These are phyloP conservation scores for Acrobasis repandana DNA, from an alignment of 2,888 invertebrate species.

Conservation along the genomic window DNA sequence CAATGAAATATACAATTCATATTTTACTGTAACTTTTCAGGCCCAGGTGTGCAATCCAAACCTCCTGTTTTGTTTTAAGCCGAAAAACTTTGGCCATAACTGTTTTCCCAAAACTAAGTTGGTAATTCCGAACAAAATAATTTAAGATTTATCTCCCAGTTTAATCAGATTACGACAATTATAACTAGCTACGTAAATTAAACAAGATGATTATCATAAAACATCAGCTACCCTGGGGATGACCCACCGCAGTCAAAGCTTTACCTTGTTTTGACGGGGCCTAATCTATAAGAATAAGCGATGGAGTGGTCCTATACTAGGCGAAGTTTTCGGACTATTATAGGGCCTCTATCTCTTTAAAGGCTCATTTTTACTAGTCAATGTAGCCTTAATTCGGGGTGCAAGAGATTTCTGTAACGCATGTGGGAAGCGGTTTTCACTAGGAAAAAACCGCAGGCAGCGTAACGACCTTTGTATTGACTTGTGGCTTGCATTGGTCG, in stretches of 20 bases:
- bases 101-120: conserved; percentile 10
- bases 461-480: too few relatives aligned
- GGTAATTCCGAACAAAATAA: conserved; percentile 18
- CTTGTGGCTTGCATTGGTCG: too few relatives aligned
- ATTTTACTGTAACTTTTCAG: conserved; percentile 5
- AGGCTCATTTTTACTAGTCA: too few relatives aligned
- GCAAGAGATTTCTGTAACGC: too few relatives aligned
- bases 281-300: conserved; percentile 29
- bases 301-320: too few relatives aligned
- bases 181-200: conserved; percentile 57
- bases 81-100: conserved; percentile 12
- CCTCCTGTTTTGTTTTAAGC: conserved; percentile 1
- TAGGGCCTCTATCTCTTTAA: too few relatives aligned
- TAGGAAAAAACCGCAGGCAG: too few relatives aligned
- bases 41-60: conserved; percentile 5
- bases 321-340: too few relatives aligned
- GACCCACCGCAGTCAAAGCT: conserved; percentile 57
- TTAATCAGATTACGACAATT: conserved; percentile 42
- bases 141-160: conserved; percentile 22
- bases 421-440: too few relatives aligned
- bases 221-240: conserved; percentile 56
- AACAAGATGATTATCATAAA: conserved; percentile 65
- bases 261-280: conserved; percentile 42
- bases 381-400: too few relatives aligned
- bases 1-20: neutral